phyloP scores from a whole-genome alignment of 2,888 invertebrate genomes.

The Aproaerema taeniolella region DNA sequence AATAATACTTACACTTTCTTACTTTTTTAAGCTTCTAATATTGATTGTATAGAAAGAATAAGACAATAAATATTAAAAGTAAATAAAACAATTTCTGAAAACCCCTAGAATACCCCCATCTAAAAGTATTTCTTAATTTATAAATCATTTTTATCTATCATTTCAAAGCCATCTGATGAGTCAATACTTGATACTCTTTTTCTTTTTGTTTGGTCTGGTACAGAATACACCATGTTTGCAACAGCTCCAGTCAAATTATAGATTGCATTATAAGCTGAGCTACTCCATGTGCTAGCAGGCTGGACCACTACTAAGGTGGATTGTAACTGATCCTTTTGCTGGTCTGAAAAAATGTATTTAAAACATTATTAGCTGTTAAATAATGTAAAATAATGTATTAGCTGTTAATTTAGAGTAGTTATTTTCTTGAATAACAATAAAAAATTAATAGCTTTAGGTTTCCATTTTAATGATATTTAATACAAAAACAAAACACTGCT shows the following conservation, averaged over 20 bases:
- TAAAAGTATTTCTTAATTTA: too few species aligned
- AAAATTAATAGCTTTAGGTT: too few species aligned
- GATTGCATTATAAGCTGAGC: conserved; percentile 54
- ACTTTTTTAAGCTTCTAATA: background rate
- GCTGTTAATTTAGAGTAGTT: too few species aligned
- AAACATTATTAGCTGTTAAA: conserved; percentile 6
- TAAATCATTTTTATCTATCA: conserved; percentile 62
- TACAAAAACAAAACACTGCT: background rate
- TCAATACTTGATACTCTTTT: conserved; percentile 55
- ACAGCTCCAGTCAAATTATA: conserved; percentile 57
- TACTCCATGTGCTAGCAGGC: conserved; percentile 48
- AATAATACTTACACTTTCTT: too few species aligned
- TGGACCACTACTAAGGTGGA: conserved; percentile 51
- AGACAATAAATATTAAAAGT: background rate
- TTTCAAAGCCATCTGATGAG: conserved; percentile 71
- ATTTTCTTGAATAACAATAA: too few species aligned
- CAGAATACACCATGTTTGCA: conserved; percentile 48
- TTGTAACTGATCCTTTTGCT: conserved; percentile 42
- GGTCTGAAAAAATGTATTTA: conserved; percentile 51
- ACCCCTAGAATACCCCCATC: too few species aligned
- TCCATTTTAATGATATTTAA: too few species aligned
- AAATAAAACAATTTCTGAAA: too few species aligned
- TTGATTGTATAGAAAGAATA: background rate
- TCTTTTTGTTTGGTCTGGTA: conserved; percentile 40
- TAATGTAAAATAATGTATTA: too few species aligned